Evolutionary conservation across 2,113 vertebrate species (phyloP).

Genomic region (Catharus bicknelli): DNA sequence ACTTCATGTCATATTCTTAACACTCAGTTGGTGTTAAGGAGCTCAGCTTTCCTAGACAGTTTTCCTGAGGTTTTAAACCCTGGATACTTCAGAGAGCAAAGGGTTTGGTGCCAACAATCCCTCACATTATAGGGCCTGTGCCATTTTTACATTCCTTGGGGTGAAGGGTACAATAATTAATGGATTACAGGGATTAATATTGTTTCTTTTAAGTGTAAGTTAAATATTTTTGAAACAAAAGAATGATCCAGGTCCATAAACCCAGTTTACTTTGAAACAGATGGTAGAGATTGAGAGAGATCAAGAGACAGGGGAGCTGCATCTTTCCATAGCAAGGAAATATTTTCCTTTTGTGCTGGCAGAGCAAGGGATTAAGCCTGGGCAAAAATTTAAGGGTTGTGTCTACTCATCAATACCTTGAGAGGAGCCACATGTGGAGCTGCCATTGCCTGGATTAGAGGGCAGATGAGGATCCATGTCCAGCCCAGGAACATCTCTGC

Average conservation of each 20-base stretch:
- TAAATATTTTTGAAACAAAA: not conserved
- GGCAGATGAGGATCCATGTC: rapidly evolving
- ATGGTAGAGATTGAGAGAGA: not conserved
- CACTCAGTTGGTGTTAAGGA: not conserved
- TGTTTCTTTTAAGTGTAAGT: not conserved
- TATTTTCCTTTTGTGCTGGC: not conserved
- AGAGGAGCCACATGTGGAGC: not conserved
- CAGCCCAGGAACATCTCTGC: rapidly evolving
- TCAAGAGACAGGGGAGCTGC: not conserved
- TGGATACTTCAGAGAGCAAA: not conserved
- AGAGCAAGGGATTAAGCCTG: not conserved
- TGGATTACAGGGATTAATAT: not conserved
- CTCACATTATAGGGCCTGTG: not conserved
- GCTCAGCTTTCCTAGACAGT: not conserved
- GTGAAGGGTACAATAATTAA: not conserved
- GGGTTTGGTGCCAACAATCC: not conserved
- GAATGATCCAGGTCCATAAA: not conserved
- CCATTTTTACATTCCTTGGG: not conserved
- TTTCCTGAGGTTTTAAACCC: not conserved
- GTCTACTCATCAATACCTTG: not conserved
- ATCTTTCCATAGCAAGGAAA: not conserved
- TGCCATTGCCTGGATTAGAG: no score
- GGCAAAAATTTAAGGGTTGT: not conserved
- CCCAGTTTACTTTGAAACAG: not conserved
- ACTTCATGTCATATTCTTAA: not conserved